Base-by-base conservation (phyloP, 2,113 vertebrate genomes). In the Egretta garzetta region DNA sequence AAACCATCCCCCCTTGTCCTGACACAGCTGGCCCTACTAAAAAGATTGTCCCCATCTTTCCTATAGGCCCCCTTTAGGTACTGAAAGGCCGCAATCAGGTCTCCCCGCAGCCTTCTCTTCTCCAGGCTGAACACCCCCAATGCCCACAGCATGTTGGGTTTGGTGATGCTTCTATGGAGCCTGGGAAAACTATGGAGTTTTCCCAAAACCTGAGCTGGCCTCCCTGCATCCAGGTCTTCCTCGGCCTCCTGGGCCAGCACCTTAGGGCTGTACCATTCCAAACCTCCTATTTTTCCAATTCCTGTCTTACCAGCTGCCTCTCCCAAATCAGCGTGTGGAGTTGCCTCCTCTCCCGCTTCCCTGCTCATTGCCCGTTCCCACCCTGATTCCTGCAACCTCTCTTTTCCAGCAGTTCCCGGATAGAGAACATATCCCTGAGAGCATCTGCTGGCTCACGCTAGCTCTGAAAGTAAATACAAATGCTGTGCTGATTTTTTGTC, bases 241-340 rank as follows among this genome's bases (percentile, higher is more conserved):
- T 43, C 23, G 58, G 45, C n/a, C 20, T 86, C 63, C 50, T 32
- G 30, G 23, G 12, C 56, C 70, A 62, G 53, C 3, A 3, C 62
- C 47, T 43, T 37, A 55, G n/a, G 17, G 30, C 60, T 1, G 0
- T 43, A 23, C n/a, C 3, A 0, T 77, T 56, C 20, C 72, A 79
- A 12, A 37, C 19, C 32, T 60, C 52, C 39, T 60, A 21, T 0
- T 15, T 28, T n/a, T 67, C 47, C 24, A 6, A 18, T 28, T 80
- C 28, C 35, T n/a, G 9, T 37, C 50, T 15, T 59, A 16, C 28
- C 63, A 72, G 37, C 41, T 64, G 49, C 37, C 28, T 76, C 49
- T 27, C 10, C 26, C 2, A 3, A 43, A 37, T n/a, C 52, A 18
- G 27, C 30, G 4, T 19, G 33, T 14, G 35, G 12, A 35, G 28